These are phyloP conservation scores for Cyphomyrus plagiostoma DNA, from an alignment of 2,113 vertebrate species.

Conservation along the genomic window DNA sequence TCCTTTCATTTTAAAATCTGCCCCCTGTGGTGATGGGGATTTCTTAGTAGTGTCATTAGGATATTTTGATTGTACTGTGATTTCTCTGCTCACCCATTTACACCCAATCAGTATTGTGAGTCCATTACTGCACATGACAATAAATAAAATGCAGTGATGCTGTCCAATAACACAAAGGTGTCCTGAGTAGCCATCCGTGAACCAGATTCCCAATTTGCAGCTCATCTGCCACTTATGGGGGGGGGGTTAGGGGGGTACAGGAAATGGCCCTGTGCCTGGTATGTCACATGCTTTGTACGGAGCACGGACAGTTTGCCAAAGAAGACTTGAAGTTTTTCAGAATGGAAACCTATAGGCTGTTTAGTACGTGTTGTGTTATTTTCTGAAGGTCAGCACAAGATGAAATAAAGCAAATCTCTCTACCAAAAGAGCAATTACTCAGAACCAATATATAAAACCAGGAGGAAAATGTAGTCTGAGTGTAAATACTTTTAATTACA, in stretches of 20 bases:
- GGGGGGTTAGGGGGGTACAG: not conserved
- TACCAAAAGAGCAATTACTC: not conserved
- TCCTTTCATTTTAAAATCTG: not conserved
- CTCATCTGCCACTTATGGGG: not conserved
- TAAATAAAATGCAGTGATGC: slow-evolving; percentile 5
- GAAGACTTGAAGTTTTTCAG: not conserved
- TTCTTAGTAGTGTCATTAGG: not conserved
- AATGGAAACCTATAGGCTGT: not conserved
- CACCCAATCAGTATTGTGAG: slow-evolving; percentile 5
- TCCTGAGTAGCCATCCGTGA: not conserved
- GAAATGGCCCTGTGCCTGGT: not conserved
- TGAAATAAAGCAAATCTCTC: not conserved
- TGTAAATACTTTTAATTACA: not conserved
- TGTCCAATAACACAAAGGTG: not conserved
- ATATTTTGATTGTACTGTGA: not conserved
- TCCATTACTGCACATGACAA: not conserved
- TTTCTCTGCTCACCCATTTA: slow-evolving; percentile 6
- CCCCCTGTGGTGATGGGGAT: not conserved
- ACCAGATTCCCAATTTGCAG: not conserved
- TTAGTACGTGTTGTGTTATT: not conserved
- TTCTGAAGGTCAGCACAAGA: not conserved
- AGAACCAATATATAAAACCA: not conserved
- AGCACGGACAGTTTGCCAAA: not conserved
- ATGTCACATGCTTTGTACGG: not conserved
- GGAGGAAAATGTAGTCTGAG: not conserved